These are phyloP conservation scores for Eurytemora carolleeae DNA, from an alignment of 1,140 invertebrate genomes.

Conservation along the genomic window DNA sequence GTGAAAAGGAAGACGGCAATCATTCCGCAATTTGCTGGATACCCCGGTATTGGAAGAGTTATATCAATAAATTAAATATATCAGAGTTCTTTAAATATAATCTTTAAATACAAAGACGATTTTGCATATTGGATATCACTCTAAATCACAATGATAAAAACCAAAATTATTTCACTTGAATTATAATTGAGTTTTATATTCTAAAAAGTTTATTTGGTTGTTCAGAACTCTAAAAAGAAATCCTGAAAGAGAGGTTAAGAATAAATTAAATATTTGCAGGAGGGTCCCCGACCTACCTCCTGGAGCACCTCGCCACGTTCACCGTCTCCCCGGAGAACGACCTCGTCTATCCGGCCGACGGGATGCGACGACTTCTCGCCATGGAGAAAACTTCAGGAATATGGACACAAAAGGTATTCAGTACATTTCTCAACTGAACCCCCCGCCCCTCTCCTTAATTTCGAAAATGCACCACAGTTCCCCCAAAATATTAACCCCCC, in stretches of 20 bases:
- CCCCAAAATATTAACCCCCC: too few relatives aligned
- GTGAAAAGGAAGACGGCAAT: too few relatives aligned
- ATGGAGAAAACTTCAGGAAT: slow-evolving; percentile 94
- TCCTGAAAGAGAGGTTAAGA: neutral
- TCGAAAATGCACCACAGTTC: too few relatives aligned
- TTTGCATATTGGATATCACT: neutral
- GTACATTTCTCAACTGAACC: too few relatives aligned
- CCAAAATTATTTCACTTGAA: too few relatives aligned
- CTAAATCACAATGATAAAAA: neutral
- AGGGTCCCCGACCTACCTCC: slow-evolving; percentile 45
- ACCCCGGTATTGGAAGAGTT: too few relatives aligned
- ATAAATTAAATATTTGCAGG: neutral
- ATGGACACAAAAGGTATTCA: slow-evolving; percentile 72
- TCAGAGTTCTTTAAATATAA: neutral
- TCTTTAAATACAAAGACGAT: neutral
- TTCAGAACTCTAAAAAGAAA: neutral
- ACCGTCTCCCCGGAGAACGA: slow-evolving; percentile 70
- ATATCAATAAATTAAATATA: too few relatives aligned
- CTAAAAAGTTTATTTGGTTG: too few relatives aligned
- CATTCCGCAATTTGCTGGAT: too few relatives aligned
- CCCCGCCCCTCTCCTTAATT: too few relatives aligned
- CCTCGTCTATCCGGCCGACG: slow-evolving; percentile 70
- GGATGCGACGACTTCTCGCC: slow-evolving; percentile 79
- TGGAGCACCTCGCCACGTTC: slow-evolving; percentile 96
- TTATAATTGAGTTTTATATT: too few relatives aligned